Conservation (phyloP, 2,888 invertebrate genomes). For the Hypomecis punctinalis region DNA sequence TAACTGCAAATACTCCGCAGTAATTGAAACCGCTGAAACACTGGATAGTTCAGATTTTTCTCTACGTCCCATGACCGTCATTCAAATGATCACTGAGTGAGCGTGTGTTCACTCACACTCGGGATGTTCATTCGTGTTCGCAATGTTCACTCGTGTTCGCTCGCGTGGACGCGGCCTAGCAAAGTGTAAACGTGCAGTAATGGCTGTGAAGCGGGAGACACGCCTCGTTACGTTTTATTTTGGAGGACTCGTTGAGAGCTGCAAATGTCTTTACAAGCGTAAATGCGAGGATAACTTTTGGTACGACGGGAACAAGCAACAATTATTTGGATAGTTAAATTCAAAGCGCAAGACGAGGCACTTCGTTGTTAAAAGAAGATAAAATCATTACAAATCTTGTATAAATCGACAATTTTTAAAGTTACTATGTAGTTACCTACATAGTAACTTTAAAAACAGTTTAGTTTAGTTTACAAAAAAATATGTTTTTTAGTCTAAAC, state of each 20-base stretch:
- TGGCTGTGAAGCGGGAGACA: constrained; percentile 26
- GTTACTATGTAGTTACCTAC: too few relatives aligned
- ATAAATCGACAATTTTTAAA: too few relatives aligned
- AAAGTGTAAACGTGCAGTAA: constrained; percentile 30
- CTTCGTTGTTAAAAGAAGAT: too few relatives aligned
- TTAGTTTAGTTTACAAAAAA: too few relatives aligned
- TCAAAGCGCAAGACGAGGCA: too few relatives aligned
- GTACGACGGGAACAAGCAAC: neutral
- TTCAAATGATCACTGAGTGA: neutral
- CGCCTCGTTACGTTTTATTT: constrained; percentile 36
- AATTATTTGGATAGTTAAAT: too few relatives aligned
- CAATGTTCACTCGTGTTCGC: constrained; percentile 8
- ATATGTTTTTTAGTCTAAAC: too few relatives aligned
- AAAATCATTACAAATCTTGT: too few relatives aligned
- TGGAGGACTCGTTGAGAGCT: constrained; percentile 29
- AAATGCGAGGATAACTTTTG: constrained; percentile 13
- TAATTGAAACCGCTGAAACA: neutral
- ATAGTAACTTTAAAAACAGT: too few relatives aligned
- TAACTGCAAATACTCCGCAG: too few relatives aligned
- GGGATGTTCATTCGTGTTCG: constrained; percentile 1
- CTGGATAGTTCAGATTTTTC: neutral
- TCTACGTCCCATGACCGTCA: neutral
- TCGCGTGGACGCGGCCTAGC: constrained; percentile 14
- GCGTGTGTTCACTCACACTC: too few relatives aligned
- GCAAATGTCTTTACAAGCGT: constrained; percentile 29